Base-by-base conservation (phyloP, 2,113 vertebrate genomes). In the Caretta caretta region DNA sequence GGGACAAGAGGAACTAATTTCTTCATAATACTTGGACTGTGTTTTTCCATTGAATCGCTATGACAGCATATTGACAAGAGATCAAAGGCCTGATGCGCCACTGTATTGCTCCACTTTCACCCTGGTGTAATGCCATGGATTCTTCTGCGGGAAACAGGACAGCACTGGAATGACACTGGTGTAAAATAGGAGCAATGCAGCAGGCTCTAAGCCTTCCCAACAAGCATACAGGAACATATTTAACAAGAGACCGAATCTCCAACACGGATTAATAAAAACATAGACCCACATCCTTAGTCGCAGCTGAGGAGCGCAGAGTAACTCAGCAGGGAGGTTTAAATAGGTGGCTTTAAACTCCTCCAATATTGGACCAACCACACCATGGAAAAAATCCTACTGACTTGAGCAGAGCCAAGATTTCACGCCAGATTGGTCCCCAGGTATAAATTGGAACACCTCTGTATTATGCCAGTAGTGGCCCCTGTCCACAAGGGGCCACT, bases 161-260 rank as follows among this genome's bases (percentile, higher is more conserved):
- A 38, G n/a, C 1, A 22, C 5, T 50, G 78, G 72, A 75, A 79
- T 88, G 85, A 84, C 83, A 89, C 0, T 0, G 83, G 90, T 46
- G 49, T 35, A 17, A 24, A 92, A 90, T 9, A 13, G 76, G 87
- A 93, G 76, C 79, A 89, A 14, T 0, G 0, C 50, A 56, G 91
- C 92, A 94, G 80, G 88, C 69, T 56, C 2, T 1, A 59, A 93
- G 95, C 92, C 90, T 59, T 83, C 90, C 85, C 92, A 88, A 82
- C 14, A 93, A 42, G 80, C 88, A 89, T 22, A 57, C 35, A 3
- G 5, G 88, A 91, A 97, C 91, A 84, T 29, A 93, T 93, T 92
- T 65, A 24, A 35, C n/a, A 88, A 88, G 75, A 88, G 53, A 92
- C 35, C 29, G 59, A 96, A 65, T 29, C 31, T 76, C 92, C 83